Conservation (phyloP, 1,140 invertebrate species). For the Cyphomyrmex costatus region DNA sequence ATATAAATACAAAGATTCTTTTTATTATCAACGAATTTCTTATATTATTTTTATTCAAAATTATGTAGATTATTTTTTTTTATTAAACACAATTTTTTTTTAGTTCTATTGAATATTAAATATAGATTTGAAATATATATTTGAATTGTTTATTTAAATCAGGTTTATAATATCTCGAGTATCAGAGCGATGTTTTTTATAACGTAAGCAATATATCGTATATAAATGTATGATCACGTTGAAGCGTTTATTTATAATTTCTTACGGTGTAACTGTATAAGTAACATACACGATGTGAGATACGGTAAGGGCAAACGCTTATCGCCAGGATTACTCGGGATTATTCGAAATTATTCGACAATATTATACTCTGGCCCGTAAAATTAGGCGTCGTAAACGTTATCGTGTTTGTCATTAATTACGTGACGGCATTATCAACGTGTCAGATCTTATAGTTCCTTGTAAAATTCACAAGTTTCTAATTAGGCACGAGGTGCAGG, state of each 20-base stretch:
- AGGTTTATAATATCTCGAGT: neutral
- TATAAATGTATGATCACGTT: slow-evolving; percentile 5
- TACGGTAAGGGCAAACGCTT: slow-evolving; percentile 18
- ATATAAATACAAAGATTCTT: neutral
- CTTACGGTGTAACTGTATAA: neutral
- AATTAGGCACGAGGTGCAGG: neutral
- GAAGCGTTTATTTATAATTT: slow-evolving; percentile 24
- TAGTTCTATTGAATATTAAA: neutral
- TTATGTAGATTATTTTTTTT: neutral
- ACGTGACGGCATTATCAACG: neutral
- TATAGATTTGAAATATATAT: neutral
- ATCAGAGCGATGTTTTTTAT: neutral
- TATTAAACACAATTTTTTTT: neutral
- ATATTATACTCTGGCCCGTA: neutral
- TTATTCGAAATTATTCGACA: too few species aligned
- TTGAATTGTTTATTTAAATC: slow-evolving; percentile 5
- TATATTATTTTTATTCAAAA: slow-evolving; percentile 7
- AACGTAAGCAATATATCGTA: neutral
- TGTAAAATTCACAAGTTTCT: slow-evolving; percentile 17
- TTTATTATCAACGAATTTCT: neutral
- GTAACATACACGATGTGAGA: slow-evolving; percentile 2
- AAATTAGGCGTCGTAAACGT: slow-evolving; percentile 25
- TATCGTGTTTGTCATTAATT: slow-evolving; percentile 16
- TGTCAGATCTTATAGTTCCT: slow-evolving; percentile 19
- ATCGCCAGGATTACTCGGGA: neutral